Evolutionary conservation across 2,888 invertebrate genomes (phyloP), one percentile per base, ranked within the genome.

Genomic region (Anoncus sp.): DNA sequence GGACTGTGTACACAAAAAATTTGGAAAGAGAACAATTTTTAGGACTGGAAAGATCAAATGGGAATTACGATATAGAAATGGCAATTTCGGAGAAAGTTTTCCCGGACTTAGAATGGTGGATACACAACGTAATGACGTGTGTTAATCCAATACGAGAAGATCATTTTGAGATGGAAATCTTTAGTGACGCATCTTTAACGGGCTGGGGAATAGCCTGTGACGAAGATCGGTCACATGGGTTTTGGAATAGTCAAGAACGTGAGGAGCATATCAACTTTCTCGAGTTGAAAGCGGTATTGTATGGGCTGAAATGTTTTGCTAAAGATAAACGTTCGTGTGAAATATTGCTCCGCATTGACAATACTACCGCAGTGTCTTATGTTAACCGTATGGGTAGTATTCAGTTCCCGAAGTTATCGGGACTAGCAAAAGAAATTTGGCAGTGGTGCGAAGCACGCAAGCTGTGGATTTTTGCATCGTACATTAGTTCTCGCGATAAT

Each of bases 201-300:
- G 80, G 83, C 5, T 83, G 83, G 81, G 75, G 75, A 16, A 79
- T 79, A 0, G 55, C 40, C 2, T 74, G 74, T n/a, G 38, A 72
- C 0, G 63, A 55, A 4, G n/a, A 51, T 7, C 47, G 2, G 20
- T 47, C 75, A n/a, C 55, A 71, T 18, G 76, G 72, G 10, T 69
- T 60, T 35, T 60, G 60, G 43, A 43, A 12, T 60, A 60, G 38
- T 45, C n/a, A 60, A 20, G 60, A 60, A 43, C 60, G 43, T 10
- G 12, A 18, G 1, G 35, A 57, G 22, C 71, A 77, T 27, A 80
- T 77, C 2, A 27, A 65, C 38, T 59, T 38, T 55, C 49, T 76
- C 12, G 76, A 76, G 40, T 40, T 76, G 27, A 49, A 71, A 49
- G 70, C 75, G 2, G 49, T 43, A 16, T 72, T 60, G 14, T 59